phyloP scores from a whole-genome alignment of 53 echinoderm and acorn worm genomes.

The Patiria pectinifera region DNA sequence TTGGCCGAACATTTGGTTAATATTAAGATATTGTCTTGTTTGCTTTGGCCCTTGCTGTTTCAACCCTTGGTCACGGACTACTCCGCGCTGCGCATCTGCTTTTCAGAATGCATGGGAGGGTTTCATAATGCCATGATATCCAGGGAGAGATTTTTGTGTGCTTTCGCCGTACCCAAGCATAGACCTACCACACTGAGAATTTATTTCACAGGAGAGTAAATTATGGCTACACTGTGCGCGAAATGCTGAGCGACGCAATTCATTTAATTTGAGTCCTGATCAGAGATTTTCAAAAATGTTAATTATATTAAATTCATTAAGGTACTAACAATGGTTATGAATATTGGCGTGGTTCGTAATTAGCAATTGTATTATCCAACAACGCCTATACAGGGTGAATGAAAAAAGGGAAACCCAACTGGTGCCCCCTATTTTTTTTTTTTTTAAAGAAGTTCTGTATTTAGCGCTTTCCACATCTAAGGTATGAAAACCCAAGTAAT shows the following conservation, averaged over 20 bases:
- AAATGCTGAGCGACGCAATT: not conserved
- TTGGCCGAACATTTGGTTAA: slow-evolving; percentile 2
- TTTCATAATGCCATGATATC: not conserved
- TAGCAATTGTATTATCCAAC: no score
- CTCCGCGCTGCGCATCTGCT: not conserved
- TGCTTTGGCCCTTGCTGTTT: slow-evolving; percentile 2
- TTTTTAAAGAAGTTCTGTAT: no score
- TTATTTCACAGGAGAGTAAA: not conserved
- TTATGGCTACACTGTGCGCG: not conserved
- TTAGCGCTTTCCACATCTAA: no score
- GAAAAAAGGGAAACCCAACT: no score
- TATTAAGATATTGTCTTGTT: slow-evolving; percentile 11
- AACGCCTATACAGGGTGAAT: no score
- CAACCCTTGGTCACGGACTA: slow-evolving; percentile 4
- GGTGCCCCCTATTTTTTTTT: no score
- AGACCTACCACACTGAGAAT: not conserved
- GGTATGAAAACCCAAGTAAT: no score
- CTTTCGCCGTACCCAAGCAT: not conserved
- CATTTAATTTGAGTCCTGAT: not conserved
- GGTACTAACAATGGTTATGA: no score
- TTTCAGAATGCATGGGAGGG: not conserved
- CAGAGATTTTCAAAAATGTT: not conserved
- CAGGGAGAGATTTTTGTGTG: not conserved
- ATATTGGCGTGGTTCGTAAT: no score
- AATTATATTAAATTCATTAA: no score